phyloP scores from a whole-genome alignment of 2,113 vertebrate genomes.

The Steatornis caripensis region DNA sequence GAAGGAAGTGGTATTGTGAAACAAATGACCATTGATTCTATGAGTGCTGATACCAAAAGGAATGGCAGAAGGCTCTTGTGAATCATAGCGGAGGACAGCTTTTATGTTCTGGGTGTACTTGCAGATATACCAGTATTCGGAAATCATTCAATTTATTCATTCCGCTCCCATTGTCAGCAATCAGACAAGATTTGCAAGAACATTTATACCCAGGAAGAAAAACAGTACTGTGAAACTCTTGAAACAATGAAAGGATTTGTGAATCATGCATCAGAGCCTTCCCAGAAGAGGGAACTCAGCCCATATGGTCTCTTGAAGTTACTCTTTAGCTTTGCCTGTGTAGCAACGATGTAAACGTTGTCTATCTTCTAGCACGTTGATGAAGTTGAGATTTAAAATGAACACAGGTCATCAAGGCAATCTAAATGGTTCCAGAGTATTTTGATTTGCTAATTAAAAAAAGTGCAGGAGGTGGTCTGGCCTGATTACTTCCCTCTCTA shows the following conservation, averaged over 20 bases:
- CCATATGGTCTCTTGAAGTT: neutral
- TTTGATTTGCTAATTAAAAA: neutral
- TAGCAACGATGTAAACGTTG: neutral
- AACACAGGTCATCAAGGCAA: neutral
- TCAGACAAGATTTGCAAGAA: neutral
- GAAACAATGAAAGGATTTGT: neutral
- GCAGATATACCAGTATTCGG: neutral
- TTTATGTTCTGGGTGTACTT: neutral
- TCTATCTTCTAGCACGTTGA: neutral
- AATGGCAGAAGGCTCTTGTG: conserved; percentile 7
- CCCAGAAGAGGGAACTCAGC: neutral
- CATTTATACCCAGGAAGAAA: neutral
- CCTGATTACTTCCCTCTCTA: neutral
- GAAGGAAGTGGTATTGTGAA: neutral
- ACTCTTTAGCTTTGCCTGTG: neutral
- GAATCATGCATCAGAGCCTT: neutral
- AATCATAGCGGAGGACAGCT: neutral
- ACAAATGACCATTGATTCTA: neutral
- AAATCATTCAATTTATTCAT: neutral
- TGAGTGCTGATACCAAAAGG: neutral
- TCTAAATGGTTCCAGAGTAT: neutral
- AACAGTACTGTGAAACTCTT: neutral
- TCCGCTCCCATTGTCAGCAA: neutral
- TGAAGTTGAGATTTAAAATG: neutral
- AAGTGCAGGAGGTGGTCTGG: neutral